phyloP scores from a whole-genome alignment of 2,797 vertebrate species.

The Lindbergichthys nudifrons region DNA sequence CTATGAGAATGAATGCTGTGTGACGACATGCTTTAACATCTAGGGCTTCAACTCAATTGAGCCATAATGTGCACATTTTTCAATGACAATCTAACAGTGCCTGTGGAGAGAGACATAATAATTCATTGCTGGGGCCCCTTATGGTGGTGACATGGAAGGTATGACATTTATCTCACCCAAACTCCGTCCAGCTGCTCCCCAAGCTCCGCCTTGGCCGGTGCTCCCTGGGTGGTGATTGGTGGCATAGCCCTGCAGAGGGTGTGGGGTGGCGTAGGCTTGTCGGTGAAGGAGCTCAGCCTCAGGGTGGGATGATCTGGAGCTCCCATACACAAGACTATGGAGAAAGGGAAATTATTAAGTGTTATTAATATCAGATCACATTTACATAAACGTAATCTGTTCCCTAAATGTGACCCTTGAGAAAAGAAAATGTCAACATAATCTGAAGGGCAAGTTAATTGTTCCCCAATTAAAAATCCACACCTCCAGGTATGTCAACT shows the following conservation, averaged over 20 bases:
- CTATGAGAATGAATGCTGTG: constrained; percentile 5
- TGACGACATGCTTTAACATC: constrained; percentile 18
- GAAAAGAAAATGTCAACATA: constrained; percentile 8
- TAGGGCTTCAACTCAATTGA: constrained; percentile 33
- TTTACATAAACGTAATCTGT: constrained; percentile 56
- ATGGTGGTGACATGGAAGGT: constrained; percentile 75
- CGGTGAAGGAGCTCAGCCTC: constrained; percentile 95
- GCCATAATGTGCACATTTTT: constrained; percentile 59
- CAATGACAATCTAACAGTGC: constrained; percentile 53
- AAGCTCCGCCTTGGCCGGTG: constrained; percentile 88
- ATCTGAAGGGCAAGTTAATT: constrained; percentile 14
- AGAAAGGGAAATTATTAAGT: constrained; percentile 36
- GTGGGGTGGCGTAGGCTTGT: constrained; percentile 94
- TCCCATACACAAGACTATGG: constrained; percentile 93
- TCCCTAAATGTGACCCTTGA: constrained; percentile 48
- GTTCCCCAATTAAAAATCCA: constrained; percentile 18
- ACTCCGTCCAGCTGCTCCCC: constrained; percentile 88
- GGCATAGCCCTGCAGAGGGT: constrained; percentile 96
- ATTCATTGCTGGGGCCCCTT: constrained; percentile 68
- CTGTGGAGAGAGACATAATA: constrained; percentile 56
- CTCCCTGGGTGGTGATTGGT: constrained; percentile 97
- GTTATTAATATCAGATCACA: constrained; percentile 61
- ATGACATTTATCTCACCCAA: constrained; percentile 87
- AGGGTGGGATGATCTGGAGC: constrained; percentile 94
- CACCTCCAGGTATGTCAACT: constrained; percentile 10